Conservation (phyloP, 2,113 vertebrate species). For the Steatornis caripensis region DNA sequence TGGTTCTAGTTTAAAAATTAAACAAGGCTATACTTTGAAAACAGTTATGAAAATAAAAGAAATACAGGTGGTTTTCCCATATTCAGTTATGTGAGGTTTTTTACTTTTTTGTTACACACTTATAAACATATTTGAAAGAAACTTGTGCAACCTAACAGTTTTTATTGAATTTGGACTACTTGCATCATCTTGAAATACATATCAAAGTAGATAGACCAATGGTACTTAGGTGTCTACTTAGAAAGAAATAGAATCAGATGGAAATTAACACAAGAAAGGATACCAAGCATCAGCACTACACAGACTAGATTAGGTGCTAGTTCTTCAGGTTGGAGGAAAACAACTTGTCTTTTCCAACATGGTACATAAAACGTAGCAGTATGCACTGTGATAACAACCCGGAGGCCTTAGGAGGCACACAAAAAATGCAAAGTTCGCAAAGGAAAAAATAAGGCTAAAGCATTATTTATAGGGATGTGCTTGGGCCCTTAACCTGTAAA, state of each 20-base stretch:
- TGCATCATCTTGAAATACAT: neutral
- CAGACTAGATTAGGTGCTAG: neutral
- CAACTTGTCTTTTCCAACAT: neutral
- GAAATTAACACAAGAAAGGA: neutral
- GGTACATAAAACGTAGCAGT: neutral
- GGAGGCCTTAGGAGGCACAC: neutral
- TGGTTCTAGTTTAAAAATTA: neutral
- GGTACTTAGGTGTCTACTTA: neutral
- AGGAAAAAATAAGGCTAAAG: constrained; percentile 18
- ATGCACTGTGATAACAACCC: neutral
- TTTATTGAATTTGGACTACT: neutral
- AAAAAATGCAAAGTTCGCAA: neutral
- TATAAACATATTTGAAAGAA: neutral
- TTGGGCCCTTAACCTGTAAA: constrained; percentile 43
- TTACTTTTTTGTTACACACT: neutral
- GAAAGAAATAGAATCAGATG: neutral
- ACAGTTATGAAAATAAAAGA: neutral
- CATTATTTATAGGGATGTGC: constrained; percentile 31
- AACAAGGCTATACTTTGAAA: neutral
- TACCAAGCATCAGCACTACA: neutral
- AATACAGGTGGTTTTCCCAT: neutral
- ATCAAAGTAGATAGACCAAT: neutral
- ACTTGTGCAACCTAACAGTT: neutral
- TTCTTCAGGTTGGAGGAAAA: neutral
- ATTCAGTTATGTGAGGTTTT: neutral